Base-by-base conservation (phyloP, 2,113 vertebrate species). In the Heterotilapia buettikoferi region DNA sequence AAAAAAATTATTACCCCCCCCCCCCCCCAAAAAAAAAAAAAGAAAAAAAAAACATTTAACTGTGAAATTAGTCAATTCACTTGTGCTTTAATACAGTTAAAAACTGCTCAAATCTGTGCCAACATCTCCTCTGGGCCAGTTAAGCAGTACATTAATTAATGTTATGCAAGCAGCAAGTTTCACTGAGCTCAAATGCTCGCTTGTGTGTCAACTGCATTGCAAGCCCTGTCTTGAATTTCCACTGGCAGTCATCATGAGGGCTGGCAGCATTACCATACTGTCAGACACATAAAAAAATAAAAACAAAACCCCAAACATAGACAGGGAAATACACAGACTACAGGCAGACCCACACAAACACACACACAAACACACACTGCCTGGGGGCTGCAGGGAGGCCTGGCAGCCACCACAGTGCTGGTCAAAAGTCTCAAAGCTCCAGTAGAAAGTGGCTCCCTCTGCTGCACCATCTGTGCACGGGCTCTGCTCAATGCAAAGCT, bases 401-500 rank as follows among this genome's bases (percentile, higher is more conserved):
- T 92, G 93, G 89, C 93, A 94, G 91, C 80, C 80, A 79, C 47
- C 80, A 83, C 82, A 57, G 80, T 71, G 89, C 68, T 82, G 90
- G 92, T 93, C 93, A 91, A 38, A 57, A 90, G 88, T 84, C 90
- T 92, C 88, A 85, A 68, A 89, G 93, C 84, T 76, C 90, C 78
- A 89, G 89, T 82, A 93, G 53, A 84, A 76, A 94, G 89, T 92
- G 91, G 94, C 94, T 94, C 95, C 95, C 95, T 95, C 95, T 96
- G 94, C 94, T 93, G 94, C 90, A 90, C 94, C 94, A 92, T 93
- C 94, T 94, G 95, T 85, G 93, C 93, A 93, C 83, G 76, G 91
- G 93, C 89, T 84, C 80, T 53, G 6, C 82, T 93, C 92, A 85
- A 84, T 52, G 83, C 79, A 78, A 33, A 21, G 66, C 90, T 59